Evolutionary conservation across 2,888 invertebrate genomes (phyloP), one percentile per base, ranked within the genome.

Genomic region (Hipparchia semele): DNA sequence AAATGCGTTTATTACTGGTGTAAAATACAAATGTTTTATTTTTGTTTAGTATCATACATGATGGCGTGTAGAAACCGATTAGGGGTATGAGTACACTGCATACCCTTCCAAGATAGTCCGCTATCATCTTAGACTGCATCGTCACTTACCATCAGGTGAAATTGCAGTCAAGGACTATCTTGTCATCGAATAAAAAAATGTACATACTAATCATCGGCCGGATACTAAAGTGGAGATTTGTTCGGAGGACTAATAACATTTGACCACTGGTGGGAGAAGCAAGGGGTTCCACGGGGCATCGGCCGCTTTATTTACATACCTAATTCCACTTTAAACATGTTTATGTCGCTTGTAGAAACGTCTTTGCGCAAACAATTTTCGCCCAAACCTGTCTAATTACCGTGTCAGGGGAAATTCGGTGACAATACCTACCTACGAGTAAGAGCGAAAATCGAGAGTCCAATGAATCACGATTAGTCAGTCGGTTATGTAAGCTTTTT

Each of bases 381-480:
- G 33, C 12, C 1, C 12, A 58, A 67, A 67, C 67, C 67, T 58
- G 67, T 67, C 56, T 58, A 65, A 33, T 46, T 58, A 9, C 45
- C 46, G 9, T 4, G 13, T 56, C n/a, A 56, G 67, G 46, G 46
- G 39, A 67, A 67, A 67, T 67, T 67, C 56, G 66, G 66, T 39
- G 67, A 67, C 67, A 67, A 67, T 65, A 12, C 51, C 5, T 33
- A n/a, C 51, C 10, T 53, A 51, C 45, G 56, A 56, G 66, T 65
- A 65, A 45, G 45, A 67, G 67, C 39, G 61, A 45, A 59, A 61
- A n/a, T 4, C n/a, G 67, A 67, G 67, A 67, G 54, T 58, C 58
- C 67, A 46, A 67, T 67, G 67, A 67, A 67, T 67, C 67, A 67
- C 56, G 56, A 67, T 67, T 45, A 51, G 33, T 65, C 65, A 51